phyloP scores from a whole-genome alignment of 2,113 vertebrate genomes.

The Ptyas mucosa region DNA sequence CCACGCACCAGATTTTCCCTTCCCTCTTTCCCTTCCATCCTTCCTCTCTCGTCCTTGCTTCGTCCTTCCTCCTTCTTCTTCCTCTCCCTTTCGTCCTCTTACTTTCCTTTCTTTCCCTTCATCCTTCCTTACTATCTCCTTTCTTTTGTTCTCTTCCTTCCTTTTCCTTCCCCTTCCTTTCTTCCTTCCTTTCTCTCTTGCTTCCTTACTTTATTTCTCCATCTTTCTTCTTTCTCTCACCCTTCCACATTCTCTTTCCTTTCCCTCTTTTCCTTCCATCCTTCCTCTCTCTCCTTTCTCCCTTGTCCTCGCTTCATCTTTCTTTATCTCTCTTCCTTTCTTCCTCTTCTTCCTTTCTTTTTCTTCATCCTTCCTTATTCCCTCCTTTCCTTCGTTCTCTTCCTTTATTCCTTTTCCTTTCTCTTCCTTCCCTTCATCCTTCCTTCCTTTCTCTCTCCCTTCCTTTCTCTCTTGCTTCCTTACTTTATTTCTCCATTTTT shows the following conservation, averaged over 20 bases:
- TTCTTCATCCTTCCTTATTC: too few relatives aligned
- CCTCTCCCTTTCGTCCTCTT: neutral
- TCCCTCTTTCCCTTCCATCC: neutral
- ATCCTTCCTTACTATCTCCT: neutral
- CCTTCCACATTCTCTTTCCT: neutral
- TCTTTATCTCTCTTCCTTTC: too few relatives aligned
- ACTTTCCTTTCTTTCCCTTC: neutral
- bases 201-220: neutral
- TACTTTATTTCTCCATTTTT: too few relatives aligned
- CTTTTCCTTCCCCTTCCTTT: neutral
- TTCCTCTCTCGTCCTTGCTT: too few relatives aligned
- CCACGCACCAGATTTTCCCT: rapidly evolving
- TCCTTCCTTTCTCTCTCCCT: too few relatives aligned
- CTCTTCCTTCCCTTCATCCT: neutral
- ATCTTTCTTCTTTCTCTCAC: neutral
- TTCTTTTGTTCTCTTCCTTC: neutral
- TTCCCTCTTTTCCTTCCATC: too few relatives aligned
- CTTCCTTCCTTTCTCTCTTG: neutral
- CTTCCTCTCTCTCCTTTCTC: too few relatives aligned
- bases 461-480: neutral
- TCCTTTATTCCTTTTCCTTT: rapidly evolving
- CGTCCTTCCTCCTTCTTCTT: neutral
- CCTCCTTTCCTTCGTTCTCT: too few relatives aligned
- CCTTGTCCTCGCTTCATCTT: too few relatives aligned
- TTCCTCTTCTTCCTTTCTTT: too few relatives aligned